Evolutionary conservation across 1,140 invertebrate genomes (phyloP).

Genomic region (Adelges cooleyi): DNA sequence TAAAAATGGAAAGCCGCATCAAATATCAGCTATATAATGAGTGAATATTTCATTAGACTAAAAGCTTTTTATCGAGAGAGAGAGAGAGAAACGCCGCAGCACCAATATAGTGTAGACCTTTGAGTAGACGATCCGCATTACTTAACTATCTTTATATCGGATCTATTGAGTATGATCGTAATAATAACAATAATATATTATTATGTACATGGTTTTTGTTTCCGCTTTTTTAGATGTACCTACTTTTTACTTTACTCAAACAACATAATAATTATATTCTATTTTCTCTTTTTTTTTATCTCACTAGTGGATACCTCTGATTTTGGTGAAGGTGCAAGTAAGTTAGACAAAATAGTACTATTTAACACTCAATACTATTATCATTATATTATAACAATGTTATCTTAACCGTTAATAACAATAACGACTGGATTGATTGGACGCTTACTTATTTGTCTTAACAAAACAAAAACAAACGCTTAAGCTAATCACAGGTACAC

Average conservation of each 20-base stretch:
- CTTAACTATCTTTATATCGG: no score
- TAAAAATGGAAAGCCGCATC: neutral
- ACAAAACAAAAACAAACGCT: no score
- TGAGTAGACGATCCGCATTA: no score
- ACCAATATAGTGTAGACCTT: no score
- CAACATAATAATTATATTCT: neutral
- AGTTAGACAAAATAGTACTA: conserved; percentile 2
- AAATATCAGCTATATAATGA: neutral
- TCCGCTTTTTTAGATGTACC: neutral
- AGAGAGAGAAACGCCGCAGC: no score
- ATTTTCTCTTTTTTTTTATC: conserved; percentile 30
- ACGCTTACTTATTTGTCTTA: no score
- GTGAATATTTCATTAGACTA: conserved; percentile 19
- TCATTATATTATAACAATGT: no score
- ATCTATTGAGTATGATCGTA: no score
- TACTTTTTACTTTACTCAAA: no score
- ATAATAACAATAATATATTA: neutral
- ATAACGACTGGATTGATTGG: no score
- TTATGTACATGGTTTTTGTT: neutral
- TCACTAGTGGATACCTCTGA: conserved; percentile 8
- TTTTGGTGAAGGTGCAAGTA: conserved; percentile 28
- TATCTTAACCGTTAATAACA: no score
- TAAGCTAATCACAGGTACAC: no score
- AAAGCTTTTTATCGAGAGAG: conserved; percentile 24
- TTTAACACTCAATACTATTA: neutral